Conservation (phyloP, 2,113 vertebrate species). For the Donacobius atricapilla region DNA sequence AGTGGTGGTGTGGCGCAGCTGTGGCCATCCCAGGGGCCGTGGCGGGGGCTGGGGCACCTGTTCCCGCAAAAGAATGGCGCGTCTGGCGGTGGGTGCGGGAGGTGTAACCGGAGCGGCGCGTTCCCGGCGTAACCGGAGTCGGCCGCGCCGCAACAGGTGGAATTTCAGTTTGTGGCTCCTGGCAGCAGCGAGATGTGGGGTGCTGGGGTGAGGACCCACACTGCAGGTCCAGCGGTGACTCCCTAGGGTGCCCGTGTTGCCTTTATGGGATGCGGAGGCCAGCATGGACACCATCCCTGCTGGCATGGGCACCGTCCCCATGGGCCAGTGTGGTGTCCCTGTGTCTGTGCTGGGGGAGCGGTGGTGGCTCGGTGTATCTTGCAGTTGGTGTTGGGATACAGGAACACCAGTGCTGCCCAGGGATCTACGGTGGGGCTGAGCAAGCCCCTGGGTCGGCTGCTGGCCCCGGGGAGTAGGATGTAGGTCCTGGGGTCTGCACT, state of each 20-base stretch:
- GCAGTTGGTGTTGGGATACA: rapidly evolving
- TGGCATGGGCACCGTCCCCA: rapidly evolving
- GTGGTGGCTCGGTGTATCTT: rapidly evolving
- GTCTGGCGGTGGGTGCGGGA: constrained; percentile 12
- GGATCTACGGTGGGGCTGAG: background rate
- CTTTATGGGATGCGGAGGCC: rapidly evolving
- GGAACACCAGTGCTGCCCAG: rapidly evolving
- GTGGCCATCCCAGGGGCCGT: background rate
- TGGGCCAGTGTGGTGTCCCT: rapidly evolving
- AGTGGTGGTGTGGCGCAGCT: background rate
- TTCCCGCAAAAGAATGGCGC: constrained; percentile 36
- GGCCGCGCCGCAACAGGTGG: constrained; percentile 45
- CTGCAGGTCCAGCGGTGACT: rapidly evolving
- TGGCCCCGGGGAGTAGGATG: background rate
- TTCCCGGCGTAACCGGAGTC: constrained; percentile 61
- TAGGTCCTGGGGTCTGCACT: rapidly evolving
- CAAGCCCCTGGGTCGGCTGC: background rate
- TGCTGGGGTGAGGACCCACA: background rate
- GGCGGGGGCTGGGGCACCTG: constrained; percentile 46
- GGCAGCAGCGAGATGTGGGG: background rate
- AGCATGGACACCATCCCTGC: rapidly evolving
- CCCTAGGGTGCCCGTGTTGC: background rate
- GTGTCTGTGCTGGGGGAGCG: rapidly evolving
- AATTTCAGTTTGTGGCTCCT: constrained; percentile 59
- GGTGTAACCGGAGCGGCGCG: constrained; percentile 44